A percentile compares a stretch with the other conserved stretches of the same genome.
Conservation (phyloP, 2,113 vertebrate species). For the Casuarius casuarius region DNA sequence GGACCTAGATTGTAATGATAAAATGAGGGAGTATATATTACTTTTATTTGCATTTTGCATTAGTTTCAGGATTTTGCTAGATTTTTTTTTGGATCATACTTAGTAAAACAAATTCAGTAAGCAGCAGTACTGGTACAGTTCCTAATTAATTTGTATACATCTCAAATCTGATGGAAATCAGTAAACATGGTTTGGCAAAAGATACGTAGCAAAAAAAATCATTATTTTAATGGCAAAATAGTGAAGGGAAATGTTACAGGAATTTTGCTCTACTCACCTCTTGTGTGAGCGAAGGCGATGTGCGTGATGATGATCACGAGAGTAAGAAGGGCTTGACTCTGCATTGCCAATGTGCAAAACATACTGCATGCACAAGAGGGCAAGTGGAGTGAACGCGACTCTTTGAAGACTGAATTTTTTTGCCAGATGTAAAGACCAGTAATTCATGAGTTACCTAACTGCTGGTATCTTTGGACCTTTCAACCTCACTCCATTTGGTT, state of each 20-base stretch:
- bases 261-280: neutral
- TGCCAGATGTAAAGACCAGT: neutral
- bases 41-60: neutral
- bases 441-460: neutral
- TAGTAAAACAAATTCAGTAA: neutral
- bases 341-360: neutral
- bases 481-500: neutral
- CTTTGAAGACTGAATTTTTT: neutral
- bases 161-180: neutral
- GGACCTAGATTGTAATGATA: neutral
- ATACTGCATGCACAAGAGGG: accelerated
- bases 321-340: neutral
- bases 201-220: neutral
- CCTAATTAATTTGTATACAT: neutral
- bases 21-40: neutral
- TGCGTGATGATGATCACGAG: neutral
- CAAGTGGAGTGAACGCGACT: neutral
- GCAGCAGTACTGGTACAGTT: neutral
- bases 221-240: neutral
- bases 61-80: neutral
- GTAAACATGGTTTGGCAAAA: neutral
- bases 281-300: accelerated
- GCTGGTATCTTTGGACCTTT: neutral
- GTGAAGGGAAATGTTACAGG: neutral
- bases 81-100: neutral